Evolutionary conservation across 35 echinoderm and acorn worm genomes (phyloP).

Genomic region (Eucidaris tribuloides): DNA sequence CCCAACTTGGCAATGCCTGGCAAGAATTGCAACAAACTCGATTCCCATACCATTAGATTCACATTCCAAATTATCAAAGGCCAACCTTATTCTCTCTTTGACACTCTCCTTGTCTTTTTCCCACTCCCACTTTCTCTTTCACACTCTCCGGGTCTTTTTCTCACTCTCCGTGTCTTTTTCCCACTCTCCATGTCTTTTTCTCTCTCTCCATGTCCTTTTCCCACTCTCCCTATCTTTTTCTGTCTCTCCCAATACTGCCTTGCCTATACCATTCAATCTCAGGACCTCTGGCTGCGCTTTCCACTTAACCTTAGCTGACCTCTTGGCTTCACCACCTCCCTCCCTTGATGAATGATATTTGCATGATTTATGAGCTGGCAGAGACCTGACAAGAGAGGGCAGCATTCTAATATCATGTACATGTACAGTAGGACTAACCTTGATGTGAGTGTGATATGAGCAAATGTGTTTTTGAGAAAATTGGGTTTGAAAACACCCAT

Average conservation of each 20-base stretch:
- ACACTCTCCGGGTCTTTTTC: not conserved
- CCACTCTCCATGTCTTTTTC: not conserved
- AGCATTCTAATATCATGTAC: too few species aligned
- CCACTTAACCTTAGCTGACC: conserved; percentile 24
- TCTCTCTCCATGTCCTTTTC: not conserved
- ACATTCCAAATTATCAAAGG: too few species aligned
- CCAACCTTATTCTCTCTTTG: too few species aligned
- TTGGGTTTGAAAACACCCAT: too few species aligned
- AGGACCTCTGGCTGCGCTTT: not conserved
- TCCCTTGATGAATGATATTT: not conserved
- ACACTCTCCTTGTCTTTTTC: not conserved
- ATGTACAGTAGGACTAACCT: too few species aligned
- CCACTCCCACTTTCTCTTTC: not conserved
- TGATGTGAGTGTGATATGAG: too few species aligned
- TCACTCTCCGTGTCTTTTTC: not conserved
- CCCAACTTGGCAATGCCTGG: too few species aligned
- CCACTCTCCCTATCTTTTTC: not conserved
- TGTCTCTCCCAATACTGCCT: not conserved
- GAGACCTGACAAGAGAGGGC: not conserved
- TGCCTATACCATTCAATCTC: not conserved
- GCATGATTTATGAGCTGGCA: conserved; percentile 29
- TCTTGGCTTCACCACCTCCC: conserved; percentile 12
- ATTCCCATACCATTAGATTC: too few species aligned
- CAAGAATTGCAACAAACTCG: too few species aligned
- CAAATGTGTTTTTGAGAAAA: too few species aligned